Percentiles rank a stretch among this genome's conserved stretches.
phyloP scores from a whole-genome alignment of 2,113 vertebrate species.

The Neomonachus schauinslandi region DNA sequence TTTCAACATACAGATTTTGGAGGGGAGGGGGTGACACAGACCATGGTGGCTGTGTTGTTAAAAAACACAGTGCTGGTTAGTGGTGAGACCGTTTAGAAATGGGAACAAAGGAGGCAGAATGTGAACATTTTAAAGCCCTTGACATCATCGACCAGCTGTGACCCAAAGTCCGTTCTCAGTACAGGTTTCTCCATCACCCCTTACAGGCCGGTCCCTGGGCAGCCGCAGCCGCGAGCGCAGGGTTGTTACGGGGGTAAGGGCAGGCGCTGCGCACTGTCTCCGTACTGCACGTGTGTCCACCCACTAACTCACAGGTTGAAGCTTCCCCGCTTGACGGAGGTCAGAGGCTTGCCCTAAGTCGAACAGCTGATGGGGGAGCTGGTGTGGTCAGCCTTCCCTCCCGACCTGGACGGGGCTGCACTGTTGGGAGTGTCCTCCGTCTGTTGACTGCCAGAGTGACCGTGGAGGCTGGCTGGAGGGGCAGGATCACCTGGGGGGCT shows the following conservation, averaged over 20 bases:
- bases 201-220: background rate
- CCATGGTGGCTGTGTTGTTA: background rate
- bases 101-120: no score
- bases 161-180: background rate
- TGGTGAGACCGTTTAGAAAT: background rate
- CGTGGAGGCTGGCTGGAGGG: background rate
- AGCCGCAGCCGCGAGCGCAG: background rate
- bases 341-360: background rate
- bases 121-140: background rate
- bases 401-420: background rate
- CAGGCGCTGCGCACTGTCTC: background rate
- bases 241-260: no score
- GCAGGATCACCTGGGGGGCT: no score
- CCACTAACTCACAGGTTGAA: background rate
- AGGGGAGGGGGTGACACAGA: background rate
- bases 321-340: background rate
- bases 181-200: background rate
- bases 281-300: background rate
- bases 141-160: background rate
- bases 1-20: background rate
- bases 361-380: background rate
- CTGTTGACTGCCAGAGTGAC: background rate
- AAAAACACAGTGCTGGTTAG: background rate
- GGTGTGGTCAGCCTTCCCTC: background rate
- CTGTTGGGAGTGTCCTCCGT: background rate